Conservation (phyloP, 2,797 vertebrate species). For the Aldrovandia affinis region DNA sequence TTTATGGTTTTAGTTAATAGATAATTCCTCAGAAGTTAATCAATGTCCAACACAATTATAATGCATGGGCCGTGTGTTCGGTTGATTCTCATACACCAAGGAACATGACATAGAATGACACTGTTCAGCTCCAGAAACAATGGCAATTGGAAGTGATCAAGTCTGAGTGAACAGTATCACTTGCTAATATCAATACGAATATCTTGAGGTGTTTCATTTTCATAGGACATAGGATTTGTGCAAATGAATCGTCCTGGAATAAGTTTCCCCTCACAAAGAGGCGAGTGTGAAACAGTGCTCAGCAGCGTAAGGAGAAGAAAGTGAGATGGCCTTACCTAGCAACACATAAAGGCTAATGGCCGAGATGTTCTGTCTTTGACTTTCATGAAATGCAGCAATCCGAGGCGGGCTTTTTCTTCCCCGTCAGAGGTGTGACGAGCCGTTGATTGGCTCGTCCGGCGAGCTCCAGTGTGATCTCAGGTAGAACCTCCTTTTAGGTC, state of each 20-base stretch:
- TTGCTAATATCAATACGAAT: neutral
- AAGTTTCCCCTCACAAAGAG: neutral
- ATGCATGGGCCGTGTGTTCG: neutral
- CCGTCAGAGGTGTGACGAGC: neutral
- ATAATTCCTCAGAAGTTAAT: conserved; percentile 67
- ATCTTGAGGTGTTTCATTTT: neutral
- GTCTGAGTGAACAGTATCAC: neutral
- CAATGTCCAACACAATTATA: conserved; percentile 49
- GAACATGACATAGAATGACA: neutral
- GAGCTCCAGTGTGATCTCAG: neutral
- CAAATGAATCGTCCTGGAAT: neutral
- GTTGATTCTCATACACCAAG: neutral
- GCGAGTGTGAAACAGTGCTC: neutral
- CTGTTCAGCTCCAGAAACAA: neutral
- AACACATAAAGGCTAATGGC: neutral
- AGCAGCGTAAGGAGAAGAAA: neutral
- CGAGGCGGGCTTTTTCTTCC: no score
- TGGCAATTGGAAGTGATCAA: neutral
- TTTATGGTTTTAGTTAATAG: conserved; percentile 70
- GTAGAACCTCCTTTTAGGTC: neutral
- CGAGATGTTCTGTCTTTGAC: no score
- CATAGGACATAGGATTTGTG: neutral
- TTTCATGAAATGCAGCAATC: no score
- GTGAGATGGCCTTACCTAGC: neutral
- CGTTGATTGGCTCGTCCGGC: neutral